phyloP scores from a whole-genome alignment of 1,140 invertebrate genomes.

The Goniozus legneri region DNA sequence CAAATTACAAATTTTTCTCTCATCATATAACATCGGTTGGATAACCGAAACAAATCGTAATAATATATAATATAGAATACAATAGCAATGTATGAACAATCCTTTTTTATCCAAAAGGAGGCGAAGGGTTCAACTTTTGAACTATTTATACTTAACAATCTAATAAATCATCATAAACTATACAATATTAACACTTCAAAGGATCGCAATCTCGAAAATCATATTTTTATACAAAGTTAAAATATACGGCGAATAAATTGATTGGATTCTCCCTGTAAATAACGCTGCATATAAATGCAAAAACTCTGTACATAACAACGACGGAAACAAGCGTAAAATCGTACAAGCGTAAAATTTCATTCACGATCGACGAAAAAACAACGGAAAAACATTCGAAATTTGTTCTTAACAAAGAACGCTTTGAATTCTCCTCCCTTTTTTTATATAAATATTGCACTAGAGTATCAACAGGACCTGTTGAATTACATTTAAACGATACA shows the following conservation, averaged over 20 bases:
- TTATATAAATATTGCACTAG: too few species aligned
- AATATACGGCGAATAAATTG: conserved; percentile 12
- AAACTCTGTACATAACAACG: conserved; percentile 42
- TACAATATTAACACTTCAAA: conserved; percentile 49
- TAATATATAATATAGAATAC: conserved; percentile 42
- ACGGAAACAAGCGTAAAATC: conserved; percentile 31
- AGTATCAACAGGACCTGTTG: too few species aligned
- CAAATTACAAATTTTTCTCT: conserved; percentile 32
- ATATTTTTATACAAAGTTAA: conserved; percentile 31
- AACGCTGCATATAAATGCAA: conserved; percentile 34
- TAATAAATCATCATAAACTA: conserved; percentile 48
- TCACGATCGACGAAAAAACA: too few species aligned
- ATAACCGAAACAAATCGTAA: conserved; percentile 33
- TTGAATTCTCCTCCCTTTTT: too few species aligned
- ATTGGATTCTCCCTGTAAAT: conserved; percentile 36
- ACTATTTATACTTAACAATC: conserved; percentile 34
- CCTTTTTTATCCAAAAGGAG: conserved; percentile 27
- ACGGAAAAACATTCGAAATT: too few species aligned
- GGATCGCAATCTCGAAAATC: conserved; percentile 34
- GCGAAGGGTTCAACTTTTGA: conserved; percentile 29
- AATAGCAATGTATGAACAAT: conserved; percentile 47
- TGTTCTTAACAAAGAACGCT: too few species aligned
- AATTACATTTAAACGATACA: too few species aligned
- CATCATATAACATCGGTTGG: conserved; percentile 7
- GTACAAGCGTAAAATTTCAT: conserved; percentile 27